Evolutionary conservation across 2,888 invertebrate species (phyloP).

Genomic region (Salticus scenicus): DNA sequence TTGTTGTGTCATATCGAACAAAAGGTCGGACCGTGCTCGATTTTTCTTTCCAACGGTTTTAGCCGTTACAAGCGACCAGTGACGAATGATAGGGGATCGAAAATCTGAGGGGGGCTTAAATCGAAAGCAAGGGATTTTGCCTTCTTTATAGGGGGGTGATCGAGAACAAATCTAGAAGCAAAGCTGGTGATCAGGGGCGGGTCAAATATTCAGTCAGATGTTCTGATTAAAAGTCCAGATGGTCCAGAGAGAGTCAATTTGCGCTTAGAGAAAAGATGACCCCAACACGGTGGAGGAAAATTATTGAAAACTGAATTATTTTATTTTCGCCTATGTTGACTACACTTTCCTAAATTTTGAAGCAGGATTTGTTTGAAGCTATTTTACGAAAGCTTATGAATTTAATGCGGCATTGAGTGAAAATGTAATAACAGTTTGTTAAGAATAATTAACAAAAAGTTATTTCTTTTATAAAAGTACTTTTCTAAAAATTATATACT

Average conservation of each 20-base stretch:
- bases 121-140: not conserved
- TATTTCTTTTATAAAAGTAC: too few species aligned
- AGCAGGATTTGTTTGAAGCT: too few species aligned
- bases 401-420: too few species aligned
- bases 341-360: too few species aligned
- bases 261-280: not conserved
- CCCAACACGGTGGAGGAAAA: not conserved
- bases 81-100: not conserved
- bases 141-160: not conserved
- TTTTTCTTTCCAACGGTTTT: slow-evolving; percentile 15
- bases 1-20: slow-evolving; percentile 3
- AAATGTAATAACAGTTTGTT: too few species aligned
- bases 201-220: slow-evolving; percentile 15
- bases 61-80: slow-evolving; percentile 6
- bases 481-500: too few species aligned
- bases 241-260: slow-evolving; percentile 2
- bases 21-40: not conserved
- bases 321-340: too few species aligned
- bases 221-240: slow-evolving; percentile 16
- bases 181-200: slow-evolving; percentile 17
- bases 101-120: not conserved
- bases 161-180: slow-evolving; percentile 8
- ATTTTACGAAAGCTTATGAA: too few species aligned
- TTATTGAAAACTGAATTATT: too few species aligned
- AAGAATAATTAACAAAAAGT: too few species aligned